Conservation (phyloP, 1,140 invertebrate genomes). For the Drosophila pseudoananassae region DNA sequence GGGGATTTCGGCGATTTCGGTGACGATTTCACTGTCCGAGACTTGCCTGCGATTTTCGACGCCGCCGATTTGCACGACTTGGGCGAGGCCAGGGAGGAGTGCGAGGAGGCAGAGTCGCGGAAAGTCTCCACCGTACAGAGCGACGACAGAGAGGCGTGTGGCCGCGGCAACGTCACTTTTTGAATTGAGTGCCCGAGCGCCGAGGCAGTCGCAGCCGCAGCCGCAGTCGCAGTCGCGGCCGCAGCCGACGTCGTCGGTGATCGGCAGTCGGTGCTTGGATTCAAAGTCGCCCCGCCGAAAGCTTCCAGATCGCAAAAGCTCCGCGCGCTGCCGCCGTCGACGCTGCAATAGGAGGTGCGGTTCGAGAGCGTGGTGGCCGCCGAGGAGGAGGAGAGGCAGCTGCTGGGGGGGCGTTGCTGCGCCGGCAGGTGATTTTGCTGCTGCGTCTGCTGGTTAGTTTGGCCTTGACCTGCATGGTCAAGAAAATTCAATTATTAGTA, state of each 20-base stretch:
- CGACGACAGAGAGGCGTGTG: constrained; percentile 69
- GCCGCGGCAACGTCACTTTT: constrained; percentile 65
- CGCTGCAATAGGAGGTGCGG: constrained; percentile 81
- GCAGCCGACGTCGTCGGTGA: neutral
- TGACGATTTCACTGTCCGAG: constrained; percentile 40
- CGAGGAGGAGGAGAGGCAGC: constrained; percentile 69
- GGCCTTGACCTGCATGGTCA: constrained; percentile 68
- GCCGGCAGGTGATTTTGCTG: constrained; percentile 56
- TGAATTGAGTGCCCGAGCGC: constrained; percentile 62
- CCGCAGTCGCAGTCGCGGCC: constrained; percentile 32
- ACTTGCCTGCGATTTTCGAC: constrained; percentile 16
- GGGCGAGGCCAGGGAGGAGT: constrained; percentile 60
- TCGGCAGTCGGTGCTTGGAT: constrained; percentile 30
- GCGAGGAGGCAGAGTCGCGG: constrained; percentile 38
- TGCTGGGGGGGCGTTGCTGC: constrained; percentile 54
- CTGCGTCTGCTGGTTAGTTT: constrained; percentile 9
- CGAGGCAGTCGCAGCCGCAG: constrained; percentile 23
- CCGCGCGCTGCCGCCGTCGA: constrained; percentile 74
- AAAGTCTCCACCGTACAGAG: constrained; percentile 66
- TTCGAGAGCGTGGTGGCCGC: constrained; percentile 79
- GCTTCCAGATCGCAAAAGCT: constrained; percentile 78
- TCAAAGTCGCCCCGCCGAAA: constrained; percentile 46
- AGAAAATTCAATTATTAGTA: neutral
- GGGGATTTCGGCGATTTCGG: constrained; percentile 44
- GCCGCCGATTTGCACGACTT: constrained; percentile 53